phyloP scores from a whole-genome alignment of 2,888 invertebrate species.

The Tillus elongatus region DNA sequence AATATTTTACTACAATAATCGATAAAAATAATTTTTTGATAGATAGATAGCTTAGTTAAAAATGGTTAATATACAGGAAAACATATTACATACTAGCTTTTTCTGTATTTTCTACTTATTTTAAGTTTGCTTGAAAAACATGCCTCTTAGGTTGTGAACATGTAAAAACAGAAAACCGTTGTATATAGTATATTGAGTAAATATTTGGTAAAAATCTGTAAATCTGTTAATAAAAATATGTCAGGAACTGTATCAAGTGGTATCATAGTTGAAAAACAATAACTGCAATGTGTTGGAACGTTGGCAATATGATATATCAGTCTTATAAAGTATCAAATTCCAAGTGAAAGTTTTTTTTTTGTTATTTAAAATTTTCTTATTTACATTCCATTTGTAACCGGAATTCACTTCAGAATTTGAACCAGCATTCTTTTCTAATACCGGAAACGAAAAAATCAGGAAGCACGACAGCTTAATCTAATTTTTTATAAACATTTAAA shows the following conservation, averaged over 20 bases:
- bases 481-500: constrained; percentile 26
- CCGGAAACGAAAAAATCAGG: constrained; percentile 35
- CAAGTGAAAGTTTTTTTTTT: constrained; percentile 22
- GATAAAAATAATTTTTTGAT: no score
- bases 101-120: no score
- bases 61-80: no score
- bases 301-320: constrained; percentile 43
- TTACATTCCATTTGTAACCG: constrained; percentile 13
- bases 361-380: constrained; percentile 13
- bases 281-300: constrained; percentile 33
- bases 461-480: constrained; percentile 36
- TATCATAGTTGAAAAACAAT: constrained; percentile 5
- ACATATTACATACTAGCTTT: no score
- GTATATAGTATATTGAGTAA: constrained; percentile 36
- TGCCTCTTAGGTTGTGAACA: no score
- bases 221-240: constrained; percentile 37
- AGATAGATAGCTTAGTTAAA: no score
- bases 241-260: constrained; percentile 38
- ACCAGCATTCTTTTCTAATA: constrained; percentile 24
- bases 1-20: no score
- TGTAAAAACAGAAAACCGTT: constrained; percentile 36
- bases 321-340: constrained; percentile 35
- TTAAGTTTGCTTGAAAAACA: no score
- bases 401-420: constrained; percentile 25
- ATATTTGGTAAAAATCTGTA: constrained; percentile 44